These are phyloP conservation scores for Cygnus atratus DNA, from an alignment of 2,113 vertebrate species.

Conservation along the genomic window DNA sequence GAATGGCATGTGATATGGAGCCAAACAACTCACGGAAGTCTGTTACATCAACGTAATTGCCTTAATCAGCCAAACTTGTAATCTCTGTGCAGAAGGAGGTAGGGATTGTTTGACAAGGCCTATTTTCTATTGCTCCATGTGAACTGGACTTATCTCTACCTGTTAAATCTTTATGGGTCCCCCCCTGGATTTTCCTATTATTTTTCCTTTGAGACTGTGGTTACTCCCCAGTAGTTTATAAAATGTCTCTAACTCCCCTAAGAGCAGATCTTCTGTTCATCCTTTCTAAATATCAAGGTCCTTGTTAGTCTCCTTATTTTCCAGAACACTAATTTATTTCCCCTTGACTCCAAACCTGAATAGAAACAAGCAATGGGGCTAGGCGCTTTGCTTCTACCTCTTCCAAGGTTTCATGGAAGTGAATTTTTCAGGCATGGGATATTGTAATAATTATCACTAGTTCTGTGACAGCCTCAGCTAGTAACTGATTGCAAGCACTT, in stretches of 20 bases:
- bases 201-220: neutral
- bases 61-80: neutral
- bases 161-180: neutral
- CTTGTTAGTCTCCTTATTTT: neutral
- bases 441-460: too few species aligned
- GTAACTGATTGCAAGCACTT: neutral
- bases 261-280: neutral
- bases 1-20: neutral
- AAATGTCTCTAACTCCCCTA: neutral
- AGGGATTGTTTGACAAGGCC: neutral
- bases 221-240: neutral
- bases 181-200: neutral
- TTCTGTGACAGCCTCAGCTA: neutral
- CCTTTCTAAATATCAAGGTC: neutral
- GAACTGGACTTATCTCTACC: neutral
- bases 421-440: neutral
- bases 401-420: neutral
- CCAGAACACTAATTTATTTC: neutral
- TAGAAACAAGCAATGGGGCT: rapidly evolving
- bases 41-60: neutral
- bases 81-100: neutral
- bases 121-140: neutral
- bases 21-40: neutral
- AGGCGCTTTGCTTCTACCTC: neutral
- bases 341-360: neutral